Evolutionary conservation across 2,888 invertebrate species (phyloP).

Genomic region (Eristalinus sepulchralis): DNA sequence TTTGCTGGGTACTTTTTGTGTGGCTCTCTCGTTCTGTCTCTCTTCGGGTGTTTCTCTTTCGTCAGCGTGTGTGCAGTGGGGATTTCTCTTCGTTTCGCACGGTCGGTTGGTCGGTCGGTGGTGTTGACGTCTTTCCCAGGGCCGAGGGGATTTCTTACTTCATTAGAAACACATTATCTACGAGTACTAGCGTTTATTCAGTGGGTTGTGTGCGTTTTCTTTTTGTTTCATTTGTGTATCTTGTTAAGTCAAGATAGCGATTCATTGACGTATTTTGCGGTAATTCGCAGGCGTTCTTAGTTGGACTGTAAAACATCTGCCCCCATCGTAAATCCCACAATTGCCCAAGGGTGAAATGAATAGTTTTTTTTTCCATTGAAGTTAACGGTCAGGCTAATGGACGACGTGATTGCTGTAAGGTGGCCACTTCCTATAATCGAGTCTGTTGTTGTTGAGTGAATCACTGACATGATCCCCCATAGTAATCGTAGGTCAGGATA

Average conservation of each 20-base stretch:
- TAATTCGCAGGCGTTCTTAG: not conserved
- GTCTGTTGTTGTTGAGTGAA: not conserved
- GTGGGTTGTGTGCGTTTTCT: not conserved
- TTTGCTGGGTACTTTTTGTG: not conserved
- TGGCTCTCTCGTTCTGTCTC: not conserved
- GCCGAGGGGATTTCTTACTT: not conserved
- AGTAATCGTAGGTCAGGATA: conserved; percentile 5
- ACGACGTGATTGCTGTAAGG: conserved; percentile 50
- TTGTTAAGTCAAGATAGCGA: not conserved
- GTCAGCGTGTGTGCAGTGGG: conserved; percentile 14
- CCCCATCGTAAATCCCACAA: not conserved
- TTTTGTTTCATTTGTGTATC: not conserved
- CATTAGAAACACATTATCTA: not conserved
- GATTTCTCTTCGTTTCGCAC: not conserved
- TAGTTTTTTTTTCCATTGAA: not conserved
- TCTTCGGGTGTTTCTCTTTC: conserved; percentile 37
- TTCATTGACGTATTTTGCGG: conserved; percentile 1
- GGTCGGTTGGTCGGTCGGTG: not conserved
- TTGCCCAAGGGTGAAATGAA: not conserved
- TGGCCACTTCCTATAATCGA: not conserved
- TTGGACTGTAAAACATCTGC: not conserved
- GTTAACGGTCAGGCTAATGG: conserved; percentile 31
- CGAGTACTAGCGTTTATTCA: not conserved
- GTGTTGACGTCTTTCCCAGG: not conserved
- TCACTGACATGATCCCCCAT: not conserved